Evolutionary conservation across 53 echinoderm and acorn worm species (phyloP).

Genomic region (Echinarachnius parma): DNA sequence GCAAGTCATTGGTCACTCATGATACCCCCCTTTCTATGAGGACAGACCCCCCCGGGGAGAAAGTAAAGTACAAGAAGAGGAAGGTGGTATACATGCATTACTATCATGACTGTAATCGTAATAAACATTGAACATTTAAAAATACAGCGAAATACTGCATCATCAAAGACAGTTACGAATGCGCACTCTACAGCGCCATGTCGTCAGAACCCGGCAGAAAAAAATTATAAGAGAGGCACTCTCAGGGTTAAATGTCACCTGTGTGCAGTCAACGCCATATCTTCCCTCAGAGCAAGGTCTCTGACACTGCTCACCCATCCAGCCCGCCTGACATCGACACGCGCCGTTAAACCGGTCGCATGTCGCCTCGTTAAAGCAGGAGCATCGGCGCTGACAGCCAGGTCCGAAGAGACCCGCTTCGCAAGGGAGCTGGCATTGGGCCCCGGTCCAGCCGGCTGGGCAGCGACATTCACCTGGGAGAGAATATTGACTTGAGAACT

Average conservation of each 20-base stretch:
- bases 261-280: slow-evolving; percentile 63
- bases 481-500: too few species aligned
- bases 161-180: too few species aligned
- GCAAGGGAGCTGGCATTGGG: slow-evolving; percentile 57
- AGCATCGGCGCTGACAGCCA: slow-evolving; percentile 54
- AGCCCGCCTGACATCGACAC: slow-evolving; percentile 54
- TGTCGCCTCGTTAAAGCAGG: slow-evolving; percentile 60
- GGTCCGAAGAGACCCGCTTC: slow-evolving; percentile 58
- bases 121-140: too few species aligned
- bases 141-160: too few species aligned
- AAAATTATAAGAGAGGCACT: neutral
- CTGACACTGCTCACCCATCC: slow-evolving; percentile 54
- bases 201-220: too few species aligned
- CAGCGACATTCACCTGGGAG: slow-evolving; percentile 63
- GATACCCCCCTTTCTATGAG: too few species aligned
- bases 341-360: slow-evolving; percentile 72
- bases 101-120: too few species aligned
- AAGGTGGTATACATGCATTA: too few species aligned
- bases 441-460: slow-evolving; percentile 71
- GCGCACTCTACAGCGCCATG: too few species aligned
- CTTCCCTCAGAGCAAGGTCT: slow-evolving; percentile 50
- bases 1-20: too few species aligned
- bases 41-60: too few species aligned
- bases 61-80: too few species aligned
- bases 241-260: slow-evolving; percentile 3